Base-by-base conservation (phyloP, 2,797 vertebrate species). In the Notolepis coatsorum region DNA sequence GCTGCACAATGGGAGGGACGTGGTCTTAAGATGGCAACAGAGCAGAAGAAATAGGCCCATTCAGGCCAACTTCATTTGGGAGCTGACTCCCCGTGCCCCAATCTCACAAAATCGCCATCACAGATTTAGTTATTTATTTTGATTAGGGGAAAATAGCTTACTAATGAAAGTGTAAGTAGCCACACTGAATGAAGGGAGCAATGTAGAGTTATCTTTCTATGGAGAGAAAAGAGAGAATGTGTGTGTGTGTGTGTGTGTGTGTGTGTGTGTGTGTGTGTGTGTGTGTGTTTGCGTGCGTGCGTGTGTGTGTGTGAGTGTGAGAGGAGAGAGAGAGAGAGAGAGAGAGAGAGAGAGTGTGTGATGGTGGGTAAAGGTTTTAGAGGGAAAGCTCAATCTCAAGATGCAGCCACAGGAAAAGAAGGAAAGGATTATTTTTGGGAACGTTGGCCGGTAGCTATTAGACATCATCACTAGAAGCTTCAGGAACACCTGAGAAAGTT, bases 41-140 rank as follows among this genome's bases (percentile, higher is more conserved):
- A 84, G 20, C 87, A 84, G 75, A 84, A 85, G 72, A 55, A 84
- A 77, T 41, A 17, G 15, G 43, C 49, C 62, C 73, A 90, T 90
- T 87, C 73, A 88, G 73, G 20, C 60, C 43, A 45, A 45, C 41
- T 60, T 68, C 56, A 41, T 86, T 83, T 80, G 73, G 65, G 73
- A 72, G 48, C 65, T 85, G 80, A 83, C 74, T 81, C 56, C n/a
- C 63, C 60, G 1, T 63, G 75, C 65, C 72, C 72, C 52, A 31
- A 21, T 20, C 76, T 79, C 78, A 75, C 75, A 79, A 79, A n/a
- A 73, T 76, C 9, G 13, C 62, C 35, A 61, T 51, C 65, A n/a
- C n/a, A n/a, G n/a, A n/a, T n/a, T n/a, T n/a, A n/a, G n/a, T 30
- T 74, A 43, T 13, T 46, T 72, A 75, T 62, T 77, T 71, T 75